These are phyloP conservation scores for Tetragonula carbonaria DNA, from an alignment of 2,888 invertebrate species.

Conservation along the genomic window DNA sequence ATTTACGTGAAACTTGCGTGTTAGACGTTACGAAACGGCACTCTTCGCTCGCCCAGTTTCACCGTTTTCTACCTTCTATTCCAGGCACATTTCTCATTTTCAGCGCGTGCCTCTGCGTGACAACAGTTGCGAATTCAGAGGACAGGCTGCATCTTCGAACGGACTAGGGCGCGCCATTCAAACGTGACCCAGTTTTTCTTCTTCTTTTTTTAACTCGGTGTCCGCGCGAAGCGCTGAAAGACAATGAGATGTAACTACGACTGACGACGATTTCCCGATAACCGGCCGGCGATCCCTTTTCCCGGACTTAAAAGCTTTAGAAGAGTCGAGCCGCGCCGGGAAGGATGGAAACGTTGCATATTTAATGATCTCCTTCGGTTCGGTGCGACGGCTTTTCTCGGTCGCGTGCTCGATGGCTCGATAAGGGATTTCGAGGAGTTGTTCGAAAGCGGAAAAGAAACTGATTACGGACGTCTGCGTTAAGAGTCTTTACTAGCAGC, in stretches of 20 bases:
- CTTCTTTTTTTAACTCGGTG: constrained; percentile 16
- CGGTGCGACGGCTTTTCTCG: neutral
- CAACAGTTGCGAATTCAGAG: neutral
- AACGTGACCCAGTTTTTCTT: constrained; percentile 34
- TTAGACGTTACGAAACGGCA: constrained; percentile 10
- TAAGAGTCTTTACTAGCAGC: constrained; percentile 25
- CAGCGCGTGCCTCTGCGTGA: neutral
- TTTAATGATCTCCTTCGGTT: neutral
- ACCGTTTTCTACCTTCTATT: neutral
- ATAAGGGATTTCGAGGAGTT: neutral
- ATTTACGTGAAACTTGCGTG: constrained; percentile 46
- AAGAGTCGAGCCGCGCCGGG: neutral
- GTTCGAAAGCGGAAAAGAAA: neutral
- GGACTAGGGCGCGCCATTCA: constrained; percentile 15
- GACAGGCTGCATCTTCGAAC: neutral
- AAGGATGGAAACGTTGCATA: neutral
- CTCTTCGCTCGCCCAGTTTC: constrained; percentile 4
- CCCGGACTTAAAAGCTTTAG: constrained; percentile 3
- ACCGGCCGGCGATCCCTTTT: constrained; percentile 4
- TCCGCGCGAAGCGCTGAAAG: constrained; percentile 1
- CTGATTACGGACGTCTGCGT: constrained; percentile 12
- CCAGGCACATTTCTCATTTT: constrained; percentile 11
- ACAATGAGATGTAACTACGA: constrained; percentile 39
- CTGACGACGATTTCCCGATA: constrained; percentile 19
- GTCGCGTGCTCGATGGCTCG: neutral